Evolutionary conservation across 2,888 invertebrate species (phyloP), one percentile per base, ranked within the genome.

Genomic region (Rotaria socialis): DNA sequence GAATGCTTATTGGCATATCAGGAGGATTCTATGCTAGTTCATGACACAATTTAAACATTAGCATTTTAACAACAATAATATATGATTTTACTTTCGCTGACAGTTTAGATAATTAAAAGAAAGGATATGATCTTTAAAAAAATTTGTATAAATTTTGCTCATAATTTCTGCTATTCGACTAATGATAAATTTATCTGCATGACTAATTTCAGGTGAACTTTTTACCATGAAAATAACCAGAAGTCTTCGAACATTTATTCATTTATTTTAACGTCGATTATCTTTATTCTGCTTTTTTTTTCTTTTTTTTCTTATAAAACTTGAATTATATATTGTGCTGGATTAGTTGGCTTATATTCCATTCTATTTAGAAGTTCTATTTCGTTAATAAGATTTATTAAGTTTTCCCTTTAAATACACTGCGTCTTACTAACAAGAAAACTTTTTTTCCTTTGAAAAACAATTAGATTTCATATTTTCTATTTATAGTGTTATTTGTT

Each of bases 401-500:
- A 97, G 93, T 99, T 97, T 98, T 97, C 90, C 96, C 96, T 92
- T 98, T 98, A 7, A 99, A 93, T 4, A 98, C 97, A 85, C 97
- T 97, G 84, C 96, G 96, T 88, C 98, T 92, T 1, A 98, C 98
- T 93, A 96, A 94, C 92, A 96, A 96, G 86, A 98, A 93, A 91
- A 98, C 98, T 89, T 96, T 95, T 93, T 97, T 35, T 35, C 35
- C 2, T 35, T 35, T 35, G 35, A 35, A 35, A 35, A 35, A 35
- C 35, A 35, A 35, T 35, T 35, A 2, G 35, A 2, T 35, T 35
- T 35, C 35, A 90, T 96, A 97, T 94, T 97, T 97, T 91, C 98
- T 98, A 96, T 97, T 97, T 93, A 98, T 98, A 86, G 97, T 98
- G 94, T 97, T 97, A 92, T 96, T 97, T 89, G 96, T 80, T 97